Conservation (phyloP, 2,797 vertebrate species). For the Nasua narica region DNA sequence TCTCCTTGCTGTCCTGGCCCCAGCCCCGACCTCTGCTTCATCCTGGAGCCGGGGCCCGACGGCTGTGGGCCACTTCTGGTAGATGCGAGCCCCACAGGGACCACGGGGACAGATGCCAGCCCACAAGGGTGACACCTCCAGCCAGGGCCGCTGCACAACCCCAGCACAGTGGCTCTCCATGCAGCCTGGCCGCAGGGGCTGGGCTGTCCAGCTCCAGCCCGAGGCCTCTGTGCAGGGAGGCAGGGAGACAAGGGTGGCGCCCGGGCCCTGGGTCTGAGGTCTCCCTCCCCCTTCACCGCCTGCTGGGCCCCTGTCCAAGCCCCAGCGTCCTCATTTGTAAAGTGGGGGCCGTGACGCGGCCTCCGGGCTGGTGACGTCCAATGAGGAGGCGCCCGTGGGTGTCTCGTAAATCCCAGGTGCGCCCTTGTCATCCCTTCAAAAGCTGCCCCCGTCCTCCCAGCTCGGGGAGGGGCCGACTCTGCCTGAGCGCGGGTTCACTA, state of each 20-base stretch:
- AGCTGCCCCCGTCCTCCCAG: accelerated
- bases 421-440: not conserved
- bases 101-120: not conserved
- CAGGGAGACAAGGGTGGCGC: too few species aligned
- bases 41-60: not conserved
- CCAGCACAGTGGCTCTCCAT: not conserved
- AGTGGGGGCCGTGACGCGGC: too few species aligned
- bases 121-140: not conserved
- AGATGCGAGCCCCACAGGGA: not conserved
- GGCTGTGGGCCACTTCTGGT: not conserved
- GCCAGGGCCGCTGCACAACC: not conserved
- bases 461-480: too few species aligned
- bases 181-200: not conserved
- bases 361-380: not conserved
- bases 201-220: not conserved
- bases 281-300: accelerated
- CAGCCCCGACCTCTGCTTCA: not conserved
- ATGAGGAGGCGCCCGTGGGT: accelerated
- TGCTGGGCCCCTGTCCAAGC: not conserved
- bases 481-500: accelerated
- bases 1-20: not conserved
- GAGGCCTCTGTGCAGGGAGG: accelerated
- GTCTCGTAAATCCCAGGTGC: not conserved
- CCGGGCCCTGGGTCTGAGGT: not conserved
- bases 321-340: not conserved